phyloP scores from a whole-genome alignment of 2,113 vertebrate species.

The Motacilla alba region DNA sequence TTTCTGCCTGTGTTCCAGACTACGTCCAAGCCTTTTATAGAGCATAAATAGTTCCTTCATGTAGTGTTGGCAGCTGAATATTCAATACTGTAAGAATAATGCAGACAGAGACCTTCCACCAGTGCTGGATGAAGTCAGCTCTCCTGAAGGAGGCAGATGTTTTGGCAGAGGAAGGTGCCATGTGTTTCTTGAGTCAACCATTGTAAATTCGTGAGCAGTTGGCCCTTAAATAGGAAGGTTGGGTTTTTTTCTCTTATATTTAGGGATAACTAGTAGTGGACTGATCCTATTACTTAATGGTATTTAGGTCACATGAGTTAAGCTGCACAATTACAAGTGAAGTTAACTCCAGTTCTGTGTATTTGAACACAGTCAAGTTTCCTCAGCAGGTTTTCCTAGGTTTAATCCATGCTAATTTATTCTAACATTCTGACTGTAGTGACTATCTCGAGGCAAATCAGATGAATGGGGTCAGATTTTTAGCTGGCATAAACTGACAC shows the following conservation, averaged over 20 bases:
- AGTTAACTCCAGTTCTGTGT: not conserved
- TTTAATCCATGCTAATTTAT: slow-evolving; percentile 57
- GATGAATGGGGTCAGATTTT: slow-evolving; percentile 8
- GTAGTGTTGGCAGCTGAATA: not conserved
- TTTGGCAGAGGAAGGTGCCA: not conserved
- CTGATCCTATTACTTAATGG: slow-evolving; percentile 29
- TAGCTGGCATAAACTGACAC: not conserved
- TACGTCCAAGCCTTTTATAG: not conserved
- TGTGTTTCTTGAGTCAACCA: slow-evolving; percentile 6
- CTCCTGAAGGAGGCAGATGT: slow-evolving; percentile 39
- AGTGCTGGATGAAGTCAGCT: not conserved
- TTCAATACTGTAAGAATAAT: not conserved
- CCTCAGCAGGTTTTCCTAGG: slow-evolving; percentile 46
- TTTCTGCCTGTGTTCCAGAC: slow-evolving; percentile 18
- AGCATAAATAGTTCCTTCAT: slow-evolving; percentile 11
- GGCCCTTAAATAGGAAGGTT: not conserved
- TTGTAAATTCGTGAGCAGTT: not conserved
- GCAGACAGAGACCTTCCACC: slow-evolving; percentile 7
- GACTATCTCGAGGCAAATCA: slow-evolving; percentile 35
- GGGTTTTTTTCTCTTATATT: not conserved
- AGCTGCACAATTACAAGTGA: not conserved
- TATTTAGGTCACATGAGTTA: not conserved
- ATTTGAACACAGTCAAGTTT: slow-evolving; percentile 1
- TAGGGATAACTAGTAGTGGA: slow-evolving; percentile 5
- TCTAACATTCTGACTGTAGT: slow-evolving; percentile 31